Evolutionary conservation across 2,888 invertebrate genomes (phyloP), one percentile per base, ranked within the genome.

Genomic region (Sclerodermus sp.): DNA sequence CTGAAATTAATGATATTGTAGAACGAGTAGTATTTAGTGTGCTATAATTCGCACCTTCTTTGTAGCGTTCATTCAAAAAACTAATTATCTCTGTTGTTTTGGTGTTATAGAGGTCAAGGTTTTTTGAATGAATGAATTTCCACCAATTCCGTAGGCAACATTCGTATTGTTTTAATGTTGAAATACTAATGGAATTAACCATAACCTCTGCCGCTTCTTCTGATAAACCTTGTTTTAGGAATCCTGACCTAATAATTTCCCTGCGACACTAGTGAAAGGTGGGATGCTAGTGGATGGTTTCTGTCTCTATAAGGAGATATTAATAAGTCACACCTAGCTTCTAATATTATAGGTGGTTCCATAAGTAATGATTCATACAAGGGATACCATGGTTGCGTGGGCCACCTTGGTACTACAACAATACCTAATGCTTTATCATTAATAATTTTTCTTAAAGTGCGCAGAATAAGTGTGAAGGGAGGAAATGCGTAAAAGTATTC

Each of bases 111-210:
- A 23, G 37, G 42, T 49, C 32, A 8, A 14, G 5, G 18, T 41
- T 37, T 44, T 31, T 44, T 43, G 16, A 14, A 23, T 48, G 36
- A 9, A 16, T 23, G 31, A 14, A 36, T 36, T 36, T 36, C 36
- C 23, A 23, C 23, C 23, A 23, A 23, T 23, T 5, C 23, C 8
- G 3, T 23, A 23, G 23, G 3, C 4, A 3, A 5, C 4, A 23
- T 23, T 3, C 23, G 8, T 23, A 23, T 23, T 23, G 23, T 8
- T 23, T 23, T 34, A 34, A 8, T 8, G 34, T 34, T 34, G n/a
- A n/a, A n/a, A 8, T 34, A 8, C 4, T 12, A 12, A 4, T 12
- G 3, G 12, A 34, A n/a, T 4, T 8, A 4, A 12, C 13, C 34
- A 34, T 34, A n/a, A 34, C 12, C 4, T 34, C 34, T 13, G 12